phyloP scores from a whole-genome alignment of 2,113 vertebrate genomes.

The Orthonyx spaldingii region DNA sequence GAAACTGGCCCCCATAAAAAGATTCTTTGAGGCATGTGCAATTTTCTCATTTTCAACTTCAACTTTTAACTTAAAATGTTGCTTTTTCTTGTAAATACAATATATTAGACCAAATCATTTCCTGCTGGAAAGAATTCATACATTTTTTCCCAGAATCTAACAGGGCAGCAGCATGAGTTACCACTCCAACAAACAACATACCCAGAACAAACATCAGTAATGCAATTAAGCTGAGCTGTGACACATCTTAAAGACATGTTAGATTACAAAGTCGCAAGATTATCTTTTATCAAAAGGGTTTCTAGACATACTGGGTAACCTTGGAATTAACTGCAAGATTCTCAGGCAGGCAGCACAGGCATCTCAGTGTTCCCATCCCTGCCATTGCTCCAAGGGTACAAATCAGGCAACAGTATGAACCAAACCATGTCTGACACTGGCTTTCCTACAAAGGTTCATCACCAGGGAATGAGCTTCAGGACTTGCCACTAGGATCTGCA shows the following conservation, averaged over 20 bases:
- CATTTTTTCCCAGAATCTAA: background rate
- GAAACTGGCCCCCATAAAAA: background rate
- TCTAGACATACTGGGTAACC: background rate
- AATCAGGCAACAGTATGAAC: background rate
- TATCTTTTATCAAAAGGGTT: background rate
- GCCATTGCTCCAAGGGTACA: background rate
- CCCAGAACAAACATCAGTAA: background rate
- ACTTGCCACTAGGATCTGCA: background rate
- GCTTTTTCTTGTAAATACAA: background rate
- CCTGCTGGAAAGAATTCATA: background rate
- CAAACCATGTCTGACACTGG: rapidly evolving
- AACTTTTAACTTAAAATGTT: background rate
- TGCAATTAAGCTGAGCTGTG: background rate
- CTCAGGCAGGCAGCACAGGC: background rate
- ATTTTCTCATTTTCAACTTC: background rate
- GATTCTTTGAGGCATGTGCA: background rate
- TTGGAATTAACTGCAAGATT: background rate
- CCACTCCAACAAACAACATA: background rate
- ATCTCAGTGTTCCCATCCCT: background rate
- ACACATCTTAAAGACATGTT: background rate
- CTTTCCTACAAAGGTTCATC: background rate
- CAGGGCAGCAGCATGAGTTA: background rate
- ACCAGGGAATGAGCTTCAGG: background rate
- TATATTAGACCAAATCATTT: background rate
- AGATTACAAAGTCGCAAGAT: background rate